Evolutionary conservation across 2,797 vertebrate species (phyloP).

Genomic region (Coendou prehensilis): DNA sequence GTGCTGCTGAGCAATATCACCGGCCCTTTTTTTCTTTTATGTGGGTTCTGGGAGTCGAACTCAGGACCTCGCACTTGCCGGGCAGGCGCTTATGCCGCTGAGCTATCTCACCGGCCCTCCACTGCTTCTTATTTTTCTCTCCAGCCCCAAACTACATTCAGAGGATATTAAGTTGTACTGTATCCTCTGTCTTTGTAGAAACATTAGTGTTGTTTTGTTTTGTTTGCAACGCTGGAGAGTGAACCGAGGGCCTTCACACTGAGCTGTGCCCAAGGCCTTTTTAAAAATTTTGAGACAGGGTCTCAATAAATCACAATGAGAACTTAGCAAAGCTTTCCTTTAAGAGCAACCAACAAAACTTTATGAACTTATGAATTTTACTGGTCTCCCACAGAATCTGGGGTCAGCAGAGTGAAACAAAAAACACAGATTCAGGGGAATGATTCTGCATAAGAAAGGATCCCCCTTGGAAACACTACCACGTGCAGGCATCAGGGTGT

Average conservation of each 20-base stretch:
- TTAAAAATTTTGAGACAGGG: too few relatives aligned
- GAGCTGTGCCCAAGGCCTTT: too few relatives aligned
- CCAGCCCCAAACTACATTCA: neutral
- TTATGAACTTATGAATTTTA: neutral
- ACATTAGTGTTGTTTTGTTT: neutral
- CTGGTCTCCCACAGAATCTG: neutral
- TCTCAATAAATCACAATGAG: neutral
- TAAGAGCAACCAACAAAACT: neutral
- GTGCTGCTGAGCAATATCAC: too few relatives aligned
- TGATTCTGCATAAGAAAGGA: neutral
- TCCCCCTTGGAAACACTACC: neutral
- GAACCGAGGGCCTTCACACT: too few relatives aligned
- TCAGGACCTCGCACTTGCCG: too few relatives aligned
- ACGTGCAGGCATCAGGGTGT: neutral
- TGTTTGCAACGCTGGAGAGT: too few relatives aligned
- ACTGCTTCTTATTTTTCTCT: slow-evolving; percentile 12
- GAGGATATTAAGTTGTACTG: neutral
- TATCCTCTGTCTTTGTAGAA: neutral
- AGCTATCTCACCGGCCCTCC: too few relatives aligned
- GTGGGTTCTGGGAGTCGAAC: too few relatives aligned
- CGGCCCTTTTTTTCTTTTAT: too few relatives aligned
- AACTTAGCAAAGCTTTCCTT: slow-evolving; percentile 23
- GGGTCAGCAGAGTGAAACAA: neutral
- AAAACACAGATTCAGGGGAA: neutral
- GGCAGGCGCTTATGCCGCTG: too few relatives aligned